These are phyloP conservation scores for Willowsia nigromaculata DNA, from an alignment of 2,888 invertebrate genomes.

Conservation along the genomic window DNA sequence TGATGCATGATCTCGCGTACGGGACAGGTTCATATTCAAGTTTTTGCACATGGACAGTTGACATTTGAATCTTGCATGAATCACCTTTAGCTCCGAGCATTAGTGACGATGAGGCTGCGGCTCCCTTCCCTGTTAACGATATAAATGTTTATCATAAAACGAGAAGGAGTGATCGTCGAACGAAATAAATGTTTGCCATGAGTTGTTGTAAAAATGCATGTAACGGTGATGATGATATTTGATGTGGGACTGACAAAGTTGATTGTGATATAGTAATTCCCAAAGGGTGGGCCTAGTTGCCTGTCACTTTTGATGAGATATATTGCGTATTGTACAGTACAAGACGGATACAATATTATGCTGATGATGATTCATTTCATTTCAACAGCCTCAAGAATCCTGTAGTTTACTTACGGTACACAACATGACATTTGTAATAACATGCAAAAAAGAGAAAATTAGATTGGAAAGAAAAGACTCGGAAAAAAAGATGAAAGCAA, in stretches of 20 bases:
- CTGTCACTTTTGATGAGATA: conserved; percentile 58
- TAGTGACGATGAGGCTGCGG: not conserved
- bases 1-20: conserved; percentile 20
- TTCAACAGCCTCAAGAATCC: conserved; percentile 53
- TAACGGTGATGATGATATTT: conserved; percentile 31
- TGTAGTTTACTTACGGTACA: conserved; percentile 39
- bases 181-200: not conserved
- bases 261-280: conserved; percentile 58
- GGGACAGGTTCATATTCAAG: conserved; percentile 6
- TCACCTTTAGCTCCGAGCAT: conserved; percentile 20
- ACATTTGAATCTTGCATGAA: conserved; percentile 27
- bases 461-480: conserved; percentile 54
- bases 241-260: conserved; percentile 18
- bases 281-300: conserved; percentile 53
- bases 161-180: not conserved
- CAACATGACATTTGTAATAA: conserved; percentile 30
- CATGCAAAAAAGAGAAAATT: conserved; percentile 59
- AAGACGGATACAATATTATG: conserved; percentile 37
- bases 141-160: not conserved
- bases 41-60: conserved; percentile 22
- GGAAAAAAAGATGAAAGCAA: conserved; percentile 40
- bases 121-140: not conserved
- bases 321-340: conserved; percentile 47
- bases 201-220: not conserved
- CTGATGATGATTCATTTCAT: conserved; percentile 60